Evolutionary conservation across 1,140 invertebrate genomes (phyloP).

Genomic region (Drosophila parabipectinata): DNA sequence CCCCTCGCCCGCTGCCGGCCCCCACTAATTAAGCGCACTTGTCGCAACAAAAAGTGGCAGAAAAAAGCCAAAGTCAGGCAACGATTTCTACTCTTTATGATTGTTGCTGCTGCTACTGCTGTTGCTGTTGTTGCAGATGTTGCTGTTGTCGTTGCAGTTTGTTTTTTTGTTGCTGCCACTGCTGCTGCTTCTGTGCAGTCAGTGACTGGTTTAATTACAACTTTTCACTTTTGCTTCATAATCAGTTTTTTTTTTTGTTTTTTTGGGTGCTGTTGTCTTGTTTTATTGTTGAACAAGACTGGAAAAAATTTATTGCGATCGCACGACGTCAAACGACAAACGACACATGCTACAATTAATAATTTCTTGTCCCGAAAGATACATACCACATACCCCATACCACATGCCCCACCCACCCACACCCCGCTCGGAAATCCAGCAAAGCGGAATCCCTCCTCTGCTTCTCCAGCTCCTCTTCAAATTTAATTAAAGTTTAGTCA

Average conservation of each 20-base stretch:
- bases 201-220: constrained; percentile 81
- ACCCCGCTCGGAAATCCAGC: constrained; percentile 48
- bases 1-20: neutral
- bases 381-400: too few species aligned
- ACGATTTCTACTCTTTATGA: constrained; percentile 80
- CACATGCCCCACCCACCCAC: constrained; percentile 7
- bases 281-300: constrained; percentile 46
- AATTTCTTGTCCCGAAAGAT: constrained; percentile 52
- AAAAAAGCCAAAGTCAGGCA: constrained; percentile 44
- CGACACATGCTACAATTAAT: constrained; percentile 76
- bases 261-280: constrained; percentile 41
- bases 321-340: constrained; percentile 69
- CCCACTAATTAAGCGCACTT: constrained; percentile 78
- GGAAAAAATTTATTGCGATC: constrained; percentile 74
- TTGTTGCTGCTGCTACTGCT: constrained; percentile 39
- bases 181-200: constrained; percentile 44
- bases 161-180: constrained; percentile 54
- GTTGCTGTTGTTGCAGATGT: constrained; percentile 3
- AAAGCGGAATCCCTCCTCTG: constrained; percentile 62
- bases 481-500: constrained; percentile 79
- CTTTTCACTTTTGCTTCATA: constrained; percentile 82
- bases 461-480: constrained; percentile 20
- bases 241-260: constrained; percentile 64
- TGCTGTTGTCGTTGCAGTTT: constrained; percentile 55
- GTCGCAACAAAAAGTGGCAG: constrained; percentile 58